A percentile compares a stretch with the other conserved stretches of the same genome.
These are phyloP conservation scores for Synergus umbraculus DNA, from an alignment of 2,888 invertebrate genomes.

Conservation along the genomic window DNA sequence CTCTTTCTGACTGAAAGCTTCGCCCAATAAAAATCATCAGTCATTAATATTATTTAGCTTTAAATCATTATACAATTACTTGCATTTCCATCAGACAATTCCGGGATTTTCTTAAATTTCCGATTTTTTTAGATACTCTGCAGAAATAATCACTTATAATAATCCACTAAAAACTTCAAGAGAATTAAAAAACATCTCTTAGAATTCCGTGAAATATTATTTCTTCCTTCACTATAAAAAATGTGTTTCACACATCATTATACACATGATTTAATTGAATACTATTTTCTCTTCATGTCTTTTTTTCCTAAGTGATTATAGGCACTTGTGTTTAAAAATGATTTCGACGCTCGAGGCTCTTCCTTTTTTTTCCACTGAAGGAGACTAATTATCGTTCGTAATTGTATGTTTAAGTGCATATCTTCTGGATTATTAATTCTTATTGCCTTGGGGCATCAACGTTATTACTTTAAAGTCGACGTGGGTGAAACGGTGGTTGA, in stretches of 20 bases:
- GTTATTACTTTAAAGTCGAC: neutral
- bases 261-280: neutral
- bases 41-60: neutral
- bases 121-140: too few relatives aligned
- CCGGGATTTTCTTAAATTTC: too few relatives aligned
- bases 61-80: neutral
- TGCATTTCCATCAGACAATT: neutral
- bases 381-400: neutral
- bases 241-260: neutral
- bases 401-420: neutral
- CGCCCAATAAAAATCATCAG: neutral
- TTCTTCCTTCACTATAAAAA: neutral
- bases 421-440: neutral
- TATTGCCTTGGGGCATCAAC: neutral
- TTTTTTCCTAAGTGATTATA: neutral
- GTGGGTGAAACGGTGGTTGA: neutral
- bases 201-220: neutral
- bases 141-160: too few relatives aligned
- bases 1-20: constrained; percentile 53
- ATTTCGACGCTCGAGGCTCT: neutral
- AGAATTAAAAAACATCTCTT: too few relatives aligned
- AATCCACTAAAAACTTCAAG: too few relatives aligned
- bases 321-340: neutral
- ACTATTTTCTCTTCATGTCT: neutral
- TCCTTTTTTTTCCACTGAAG: neutral